These are phyloP conservation scores for Eudyptes chrysolophus DNA, from an alignment of 2,113 vertebrate genomes.

Conservation along the genomic window DNA sequence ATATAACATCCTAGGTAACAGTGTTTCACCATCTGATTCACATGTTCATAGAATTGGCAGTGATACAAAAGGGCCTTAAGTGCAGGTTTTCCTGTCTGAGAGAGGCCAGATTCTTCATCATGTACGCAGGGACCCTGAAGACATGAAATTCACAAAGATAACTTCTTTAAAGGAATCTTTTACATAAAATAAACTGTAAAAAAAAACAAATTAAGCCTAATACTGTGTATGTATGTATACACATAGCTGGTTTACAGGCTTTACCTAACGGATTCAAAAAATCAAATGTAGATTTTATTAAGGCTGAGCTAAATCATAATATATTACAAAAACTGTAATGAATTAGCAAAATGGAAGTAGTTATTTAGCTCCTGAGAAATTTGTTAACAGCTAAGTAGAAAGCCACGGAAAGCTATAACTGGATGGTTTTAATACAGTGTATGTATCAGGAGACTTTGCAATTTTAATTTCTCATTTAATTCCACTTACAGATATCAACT, in stretches of 20 bases:
- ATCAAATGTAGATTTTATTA: background rate
- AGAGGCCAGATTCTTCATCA: slow-evolving; percentile 88
- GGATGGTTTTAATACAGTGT: background rate
- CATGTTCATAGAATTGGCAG: slow-evolving; percentile 88
- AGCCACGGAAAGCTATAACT: background rate
- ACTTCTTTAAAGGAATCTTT: background rate
- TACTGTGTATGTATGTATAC: background rate
- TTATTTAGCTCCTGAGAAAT: background rate
- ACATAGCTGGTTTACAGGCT: background rate
- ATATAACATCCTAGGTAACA: slow-evolving; percentile 83
- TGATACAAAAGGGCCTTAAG: slow-evolving; percentile 88
- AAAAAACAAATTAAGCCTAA: background rate
- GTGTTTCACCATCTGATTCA: slow-evolving; percentile 78
- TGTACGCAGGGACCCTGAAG: slow-evolving; percentile 89
- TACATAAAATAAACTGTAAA: background rate
- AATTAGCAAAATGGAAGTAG: background rate
- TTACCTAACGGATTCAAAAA: background rate
- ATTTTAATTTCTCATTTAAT: background rate
- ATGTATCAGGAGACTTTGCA: background rate
- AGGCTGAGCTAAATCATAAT: background rate
- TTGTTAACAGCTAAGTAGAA: background rate
- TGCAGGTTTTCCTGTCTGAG: slow-evolving; percentile 85
- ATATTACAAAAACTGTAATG: background rate
- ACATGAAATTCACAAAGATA: background rate
- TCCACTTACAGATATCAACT: background rate